Conservation (phyloP, 2,888 invertebrate species). For the Polydrusus cervinus region DNA sequence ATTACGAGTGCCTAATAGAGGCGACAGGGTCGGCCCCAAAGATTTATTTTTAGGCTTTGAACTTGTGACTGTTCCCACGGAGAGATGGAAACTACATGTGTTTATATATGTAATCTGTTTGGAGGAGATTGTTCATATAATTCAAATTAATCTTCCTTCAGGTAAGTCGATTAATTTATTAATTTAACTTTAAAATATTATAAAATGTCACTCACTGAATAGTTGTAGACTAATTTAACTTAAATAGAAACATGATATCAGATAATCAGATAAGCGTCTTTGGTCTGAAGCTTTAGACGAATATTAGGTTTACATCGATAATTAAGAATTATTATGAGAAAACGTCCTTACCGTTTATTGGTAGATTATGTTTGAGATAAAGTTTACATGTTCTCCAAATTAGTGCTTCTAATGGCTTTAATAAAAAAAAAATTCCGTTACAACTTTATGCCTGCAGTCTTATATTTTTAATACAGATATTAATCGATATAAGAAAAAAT, state of each 20-base stretch:
- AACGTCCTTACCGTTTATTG: slow-evolving; percentile 27
- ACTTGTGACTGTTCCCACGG: no score
- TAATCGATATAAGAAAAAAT: no score
- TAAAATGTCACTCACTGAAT: slow-evolving; percentile 21
- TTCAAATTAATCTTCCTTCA: no score
- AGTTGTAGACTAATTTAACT: slow-evolving; percentile 23
- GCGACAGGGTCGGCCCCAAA: no score
- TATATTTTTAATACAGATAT: no score
- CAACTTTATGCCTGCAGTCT: neutral
- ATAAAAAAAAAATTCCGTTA: neutral
- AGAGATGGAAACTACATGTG: no score
- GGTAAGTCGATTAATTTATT: no score
- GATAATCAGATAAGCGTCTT: slow-evolving; percentile 44
- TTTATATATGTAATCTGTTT: no score
- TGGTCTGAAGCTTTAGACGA: slow-evolving; percentile 25
- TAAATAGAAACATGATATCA: slow-evolving; percentile 39
- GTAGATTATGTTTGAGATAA: slow-evolving; percentile 33
- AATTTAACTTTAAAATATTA: no score
- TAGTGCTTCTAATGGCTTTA: neutral
- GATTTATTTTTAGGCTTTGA: no score
- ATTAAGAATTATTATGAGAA: slow-evolving; percentile 47
- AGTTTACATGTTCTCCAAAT: slow-evolving; percentile 8
- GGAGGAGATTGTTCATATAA: no score
- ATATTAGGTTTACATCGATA: slow-evolving; percentile 41
- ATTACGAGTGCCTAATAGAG: no score